Conservation (phyloP, 2,113 vertebrate genomes). For the Lampris megalopsis region DNA sequence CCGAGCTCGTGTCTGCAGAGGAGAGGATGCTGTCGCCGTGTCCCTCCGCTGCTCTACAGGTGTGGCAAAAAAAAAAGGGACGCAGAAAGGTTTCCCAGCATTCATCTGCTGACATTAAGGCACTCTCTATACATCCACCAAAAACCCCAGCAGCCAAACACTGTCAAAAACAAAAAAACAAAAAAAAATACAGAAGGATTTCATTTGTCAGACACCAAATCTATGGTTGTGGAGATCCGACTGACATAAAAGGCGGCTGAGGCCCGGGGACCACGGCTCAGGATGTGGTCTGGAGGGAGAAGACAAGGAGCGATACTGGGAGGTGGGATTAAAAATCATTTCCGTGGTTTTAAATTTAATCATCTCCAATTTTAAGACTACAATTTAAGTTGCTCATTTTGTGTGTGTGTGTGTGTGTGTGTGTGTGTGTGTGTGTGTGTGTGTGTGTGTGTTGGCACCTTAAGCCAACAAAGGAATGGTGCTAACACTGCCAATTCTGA, state of each 20-base stretch:
- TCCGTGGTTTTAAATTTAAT: not conserved
- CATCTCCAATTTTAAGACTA: not conserved
- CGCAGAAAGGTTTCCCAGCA: constrained; percentile 9
- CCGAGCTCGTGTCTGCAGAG: constrained; percentile 1
- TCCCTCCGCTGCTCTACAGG: constrained; percentile 11
- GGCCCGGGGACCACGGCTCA: not conserved
- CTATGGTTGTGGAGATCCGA: not conserved
- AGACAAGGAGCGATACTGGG: not conserved
- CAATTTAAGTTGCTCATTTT: not conserved
- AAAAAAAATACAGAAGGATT: not conserved
- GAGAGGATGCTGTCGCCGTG: constrained; percentile 19
- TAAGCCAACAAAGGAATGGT: too few species aligned
- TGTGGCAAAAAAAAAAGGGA: not conserved
- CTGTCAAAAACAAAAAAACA: not conserved
- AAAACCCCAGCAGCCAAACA: not conserved
- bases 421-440: too few species aligned
- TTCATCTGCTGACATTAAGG: not conserved
- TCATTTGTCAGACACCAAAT: not conserved
- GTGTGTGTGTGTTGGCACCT: too few species aligned
- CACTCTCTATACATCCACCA: not conserved
- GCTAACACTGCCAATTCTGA: too few species aligned
- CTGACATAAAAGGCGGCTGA: not conserved
- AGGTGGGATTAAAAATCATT: not conserved
- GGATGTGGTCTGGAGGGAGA: not conserved
- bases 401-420: not conserved